phyloP scores from a whole-genome alignment of 2,113 vertebrate species.

The Zosterops lateralis region DNA sequence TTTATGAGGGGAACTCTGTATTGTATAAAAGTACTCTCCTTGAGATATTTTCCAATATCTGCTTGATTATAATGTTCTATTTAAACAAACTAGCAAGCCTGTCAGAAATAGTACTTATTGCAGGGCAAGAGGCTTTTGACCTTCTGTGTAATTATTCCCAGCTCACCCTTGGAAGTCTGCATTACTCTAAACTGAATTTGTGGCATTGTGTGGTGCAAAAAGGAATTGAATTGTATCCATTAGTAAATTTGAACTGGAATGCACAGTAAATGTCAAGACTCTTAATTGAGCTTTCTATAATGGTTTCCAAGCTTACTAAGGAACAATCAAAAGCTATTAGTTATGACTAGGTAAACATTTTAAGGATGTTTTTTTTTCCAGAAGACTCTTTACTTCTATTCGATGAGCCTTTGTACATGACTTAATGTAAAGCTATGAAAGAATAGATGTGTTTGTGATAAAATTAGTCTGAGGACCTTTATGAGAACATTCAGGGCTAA shows the following conservation, averaged over 20 bases:
- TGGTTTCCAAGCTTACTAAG: constrained; percentile 72
- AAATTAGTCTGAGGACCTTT: neutral
- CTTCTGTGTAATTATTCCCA: constrained; percentile 72
- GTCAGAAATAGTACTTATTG: constrained; percentile 63
- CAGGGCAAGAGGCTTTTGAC: constrained; percentile 73
- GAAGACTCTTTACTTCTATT: constrained; percentile 67
- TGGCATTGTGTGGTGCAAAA: constrained; percentile 59
- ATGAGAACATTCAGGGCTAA: neutral
- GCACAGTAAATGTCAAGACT: constrained; percentile 77
- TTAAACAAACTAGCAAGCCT: constrained; percentile 52
- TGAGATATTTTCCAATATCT: constrained; percentile 36
- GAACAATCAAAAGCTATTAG: constrained; percentile 78
- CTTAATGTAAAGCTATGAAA: constrained; percentile 69
- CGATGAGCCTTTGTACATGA: constrained; percentile 62
- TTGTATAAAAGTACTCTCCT: constrained; percentile 27
- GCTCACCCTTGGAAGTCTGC: constrained; percentile 67
- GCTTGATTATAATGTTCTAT: constrained; percentile 15
- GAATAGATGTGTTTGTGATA: constrained; percentile 61
- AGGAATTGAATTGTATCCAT: constrained; percentile 68
- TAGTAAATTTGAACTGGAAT: constrained; percentile 75
- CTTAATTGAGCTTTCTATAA: constrained; percentile 74
- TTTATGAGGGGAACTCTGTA: neutral
- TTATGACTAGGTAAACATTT: constrained; percentile 78
- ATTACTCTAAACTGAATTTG: constrained; percentile 69
- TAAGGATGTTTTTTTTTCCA: constrained; percentile 63